Base-by-base conservation (phyloP, 2,888 invertebrate species). In the Helobdella robusta region DNA sequence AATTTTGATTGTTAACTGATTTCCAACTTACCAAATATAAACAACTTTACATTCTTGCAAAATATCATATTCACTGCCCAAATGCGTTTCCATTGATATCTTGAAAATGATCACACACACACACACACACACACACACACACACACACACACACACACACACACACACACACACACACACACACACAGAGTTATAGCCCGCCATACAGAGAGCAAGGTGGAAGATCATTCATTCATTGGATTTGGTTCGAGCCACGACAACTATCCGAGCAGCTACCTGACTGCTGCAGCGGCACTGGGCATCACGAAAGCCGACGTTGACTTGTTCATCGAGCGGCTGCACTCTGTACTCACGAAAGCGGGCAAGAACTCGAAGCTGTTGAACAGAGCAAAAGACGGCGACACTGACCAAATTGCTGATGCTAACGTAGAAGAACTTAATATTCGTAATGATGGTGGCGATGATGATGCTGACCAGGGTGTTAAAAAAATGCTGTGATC, bases 241-340 rank as follows among this genome's bases (percentile, higher is more conserved):
- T 89, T 87, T 85, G 87, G 88, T 59, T 83, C 86, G 11, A 88
- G 88, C 76, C 81, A 82, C 70, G 80, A 83, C 72, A 78, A 80
- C 70, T 84, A 84, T 72, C 82, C 83, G 15, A 78, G 80, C 67
- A 83, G 86, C 1, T 89, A 89, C 75, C 79, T 89, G 70, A 89
- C 88, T 2, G 86, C 86, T 60, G 88, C 88, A 20, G 86, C 87
- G 2, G 83, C 85, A 5, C 78, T 89, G 44, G 88, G 88, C 2
- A 83, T 87, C 77, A 83, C 83, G 56, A 81, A 82, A 70, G 73
- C 77, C 2, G 88, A 89, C 73, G 83, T 88, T n/a, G 86, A 87
- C 74, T 76, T 80, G 28, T 88, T 88, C 76, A 81, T 86, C 59
- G 82, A 83, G 70, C 83, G 86, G 73, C 78, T 89, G 59, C 82